Evolutionary conservation across 2,113 vertebrate genomes (phyloP), one percentile per base, ranked within the genome.

Genomic region (Callorhinus ursinus): DNA sequence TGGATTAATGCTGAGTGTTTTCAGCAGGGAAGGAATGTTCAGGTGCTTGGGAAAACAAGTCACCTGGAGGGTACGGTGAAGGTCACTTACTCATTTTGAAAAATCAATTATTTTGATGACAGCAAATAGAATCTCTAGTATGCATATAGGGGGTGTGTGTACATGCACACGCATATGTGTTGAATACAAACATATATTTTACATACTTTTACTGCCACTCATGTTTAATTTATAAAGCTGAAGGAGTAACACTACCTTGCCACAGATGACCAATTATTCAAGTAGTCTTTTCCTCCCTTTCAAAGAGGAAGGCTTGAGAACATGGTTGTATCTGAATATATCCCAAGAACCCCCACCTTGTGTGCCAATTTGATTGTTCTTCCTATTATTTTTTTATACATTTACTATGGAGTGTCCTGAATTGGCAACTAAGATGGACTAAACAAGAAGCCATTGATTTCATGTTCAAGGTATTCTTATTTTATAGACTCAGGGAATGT

Each of bases 151-250:
- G 31, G 42, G 13, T 55, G 21, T 12, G 31, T 88, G 39, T 53
- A 46, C 59, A 42, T 65, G 26, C 71, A 53, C 49, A 31, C 65
- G 53, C 36, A 10, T 65, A 16, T 69, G 63, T 90, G 65, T 82
- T 77, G 74, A 49, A 77, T 31, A 49, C 42, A 77, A 77, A 46
- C 74, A 49, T 49, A 49, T 49, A 77, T 77, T 77, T 77, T 49
- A 77, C 49, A 7, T 49, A 59, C 74, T 85, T 95, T 95, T 95
- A 33, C 57, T 96, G 76, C 65, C 36, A 93, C 31, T 92, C 49
- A n/a, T 53, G 86, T 92, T 97, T 98, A 77, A 95, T 69, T 98
- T 98, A 96, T 89, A 97, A 98, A 90, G 89, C 93, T 85, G 80
- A 69, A 7, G 67, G 14, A 51, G 69, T 74, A 98, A 90, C 39